These are phyloP conservation scores for Trogon melanurus DNA, from an alignment of 2,113 vertebrate genomes.

Conservation along the genomic window DNA sequence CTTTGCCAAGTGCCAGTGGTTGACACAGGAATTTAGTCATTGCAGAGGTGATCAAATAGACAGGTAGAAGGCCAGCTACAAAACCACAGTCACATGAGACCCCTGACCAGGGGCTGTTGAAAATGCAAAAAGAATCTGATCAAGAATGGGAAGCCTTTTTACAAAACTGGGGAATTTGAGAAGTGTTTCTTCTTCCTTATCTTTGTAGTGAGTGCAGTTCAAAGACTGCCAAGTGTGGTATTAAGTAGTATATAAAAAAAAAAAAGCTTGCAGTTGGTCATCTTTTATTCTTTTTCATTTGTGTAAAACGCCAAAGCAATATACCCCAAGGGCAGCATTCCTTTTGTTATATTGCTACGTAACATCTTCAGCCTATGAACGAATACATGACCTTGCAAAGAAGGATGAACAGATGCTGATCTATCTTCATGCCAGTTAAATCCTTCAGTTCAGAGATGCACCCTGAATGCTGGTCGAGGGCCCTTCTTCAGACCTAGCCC, in stretches of 20 bases:
- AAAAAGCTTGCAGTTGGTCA: background rate
- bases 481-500: background rate
- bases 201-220: background rate
- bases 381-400: background rate
- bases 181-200: background rate
- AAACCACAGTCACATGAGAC: background rate
- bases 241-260: background rate
- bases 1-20: conserved; percentile 10
- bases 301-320: background rate
- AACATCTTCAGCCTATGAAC: background rate
- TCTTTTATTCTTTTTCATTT: background rate
- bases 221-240: background rate
- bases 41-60: background rate
- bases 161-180: background rate
- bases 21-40: conserved; percentile 19
- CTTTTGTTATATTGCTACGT: background rate
- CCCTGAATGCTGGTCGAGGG: background rate
- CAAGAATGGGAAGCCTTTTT: background rate
- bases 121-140: background rate
- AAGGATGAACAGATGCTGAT: background rate
- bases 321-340: background rate
- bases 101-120: background rate
- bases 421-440: background rate
- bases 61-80: conserved; percentile 10
- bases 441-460: background rate